phyloP scores from a whole-genome alignment of 2,113 vertebrate species.

The Podarcis muralis region DNA sequence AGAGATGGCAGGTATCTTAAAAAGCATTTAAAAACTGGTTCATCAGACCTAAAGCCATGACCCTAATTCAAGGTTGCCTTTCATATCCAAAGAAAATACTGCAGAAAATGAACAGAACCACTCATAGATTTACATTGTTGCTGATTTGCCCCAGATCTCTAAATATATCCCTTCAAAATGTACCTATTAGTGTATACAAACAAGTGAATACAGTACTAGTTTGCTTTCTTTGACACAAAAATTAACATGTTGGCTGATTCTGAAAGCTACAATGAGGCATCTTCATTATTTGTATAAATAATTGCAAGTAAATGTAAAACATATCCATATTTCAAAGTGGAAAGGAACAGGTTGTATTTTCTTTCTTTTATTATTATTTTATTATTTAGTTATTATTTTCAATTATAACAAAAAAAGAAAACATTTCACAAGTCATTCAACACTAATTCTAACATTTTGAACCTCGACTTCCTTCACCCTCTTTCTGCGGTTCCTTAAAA shows the following conservation, averaged over 20 bases:
- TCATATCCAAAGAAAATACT: neutral
- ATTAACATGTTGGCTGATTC: neutral
- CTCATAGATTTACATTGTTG: neutral
- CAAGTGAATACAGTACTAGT: too few species aligned
- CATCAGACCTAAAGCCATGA: neutral
- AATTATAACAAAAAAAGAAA: too few species aligned
- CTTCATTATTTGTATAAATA: neutral
- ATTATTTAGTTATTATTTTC: too few species aligned
- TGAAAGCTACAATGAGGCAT: neutral
- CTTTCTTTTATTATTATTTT: neutral
- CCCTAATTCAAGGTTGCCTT: conserved; percentile 8
- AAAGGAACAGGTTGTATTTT: neutral
- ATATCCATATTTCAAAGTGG: neutral
- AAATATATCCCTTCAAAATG: neutral
- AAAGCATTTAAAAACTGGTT: conserved; percentile 14
- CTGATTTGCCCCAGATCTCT: neutral
- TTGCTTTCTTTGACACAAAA: neutral
- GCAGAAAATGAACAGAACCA: neutral
- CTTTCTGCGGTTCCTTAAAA: too few species aligned
- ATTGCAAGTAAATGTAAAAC: neutral
- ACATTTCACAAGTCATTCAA: too few species aligned
- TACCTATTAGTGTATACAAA: neutral
- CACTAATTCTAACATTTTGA: too few species aligned
- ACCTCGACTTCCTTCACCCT: too few species aligned
- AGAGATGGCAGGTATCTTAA: conserved; percentile 48